phyloP scores from a whole-genome alignment of 2,797 vertebrate species.

The Melanotaenia boesemani region DNA sequence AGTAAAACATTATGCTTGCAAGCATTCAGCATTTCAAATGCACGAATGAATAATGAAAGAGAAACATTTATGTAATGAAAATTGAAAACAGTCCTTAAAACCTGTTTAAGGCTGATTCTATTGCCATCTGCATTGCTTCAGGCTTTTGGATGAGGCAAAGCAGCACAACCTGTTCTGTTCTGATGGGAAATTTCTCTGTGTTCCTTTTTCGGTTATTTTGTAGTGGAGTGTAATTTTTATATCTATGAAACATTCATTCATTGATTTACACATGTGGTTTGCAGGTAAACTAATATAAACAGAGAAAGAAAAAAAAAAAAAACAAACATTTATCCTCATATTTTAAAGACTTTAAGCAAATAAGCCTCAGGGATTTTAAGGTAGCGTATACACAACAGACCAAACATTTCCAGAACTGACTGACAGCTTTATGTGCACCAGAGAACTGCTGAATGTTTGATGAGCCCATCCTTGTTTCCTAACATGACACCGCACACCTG shows the following conservation, averaged over 20 bases:
- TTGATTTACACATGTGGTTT: not conserved
- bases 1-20: not conserved
- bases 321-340: not conserved
- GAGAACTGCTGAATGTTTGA: constrained; percentile 34
- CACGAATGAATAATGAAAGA: not conserved
- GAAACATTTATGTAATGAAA: too few species aligned
- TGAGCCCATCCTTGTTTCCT: constrained; percentile 33
- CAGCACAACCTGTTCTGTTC: not conserved
- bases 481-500: constrained; percentile 28
- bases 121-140: not conserved
- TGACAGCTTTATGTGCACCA: constrained; percentile 21
- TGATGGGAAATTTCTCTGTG: too few species aligned
- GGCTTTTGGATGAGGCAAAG: not conserved
- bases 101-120: too few species aligned
- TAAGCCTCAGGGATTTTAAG: too few species aligned
- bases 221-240: too few species aligned
- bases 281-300: not conserved
- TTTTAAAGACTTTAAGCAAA: not conserved
- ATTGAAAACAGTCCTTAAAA: too few species aligned
- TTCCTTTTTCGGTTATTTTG: too few species aligned
- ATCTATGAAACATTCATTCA: not conserved
- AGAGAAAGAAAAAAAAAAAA: too few species aligned
- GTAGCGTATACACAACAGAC: not conserved
- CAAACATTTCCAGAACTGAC: constrained; percentile 1
- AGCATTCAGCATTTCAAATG: not conserved